Evolutionary conservation across 2,113 vertebrate genomes (phyloP), one percentile per base, ranked within the genome.

Genomic region (Notothenia rossii): DNA sequence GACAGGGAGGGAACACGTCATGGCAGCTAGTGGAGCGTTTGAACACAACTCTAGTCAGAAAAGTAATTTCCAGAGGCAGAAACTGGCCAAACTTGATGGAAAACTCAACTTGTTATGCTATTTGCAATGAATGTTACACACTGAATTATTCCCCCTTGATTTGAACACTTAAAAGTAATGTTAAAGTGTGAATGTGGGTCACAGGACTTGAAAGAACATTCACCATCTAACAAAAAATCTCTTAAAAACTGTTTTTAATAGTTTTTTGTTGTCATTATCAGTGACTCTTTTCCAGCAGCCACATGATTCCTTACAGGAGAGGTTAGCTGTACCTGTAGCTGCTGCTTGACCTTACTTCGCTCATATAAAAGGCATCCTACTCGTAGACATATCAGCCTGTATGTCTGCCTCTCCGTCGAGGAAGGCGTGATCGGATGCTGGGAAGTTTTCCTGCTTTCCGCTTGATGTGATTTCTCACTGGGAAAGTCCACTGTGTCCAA

Each of bases 381-480:
- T 67, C 29, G 29, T 48, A 18, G 22, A 60, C 22, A 18, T 58
- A 25, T 59, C 29, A 62, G 53, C 22, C 22, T 18, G 14, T 70
- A 17, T 70, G 40, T 74, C 40, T 46, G 65, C 55, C 17, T 62
- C 51, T 40, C 25, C 40, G 56, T 17, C 7, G 55, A 3, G 66
- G 49, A 56, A 66, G 22, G 33, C 56, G 48, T 15, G 73, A 60
- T 53, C 63, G 62, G 40, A 51, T 76, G 50, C 48, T 67, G 77
- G 63, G 66, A 71, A 18, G 13, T 76, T 78, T 53, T 68, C 67
- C 60, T 14, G 70, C 51, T 79, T 51, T 79, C 62, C 22, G 4
- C 68, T 67, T 69, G 51, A 67, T 76, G 72, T 81, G 59, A 40
- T 66, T 68, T 72, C 82, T 40, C 68, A 77, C 51, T 80, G 62